Evolutionary conservation across 2,113 vertebrate species (phyloP), one percentile per base, ranked within the genome.

Genomic region (Gallinago media): DNA sequence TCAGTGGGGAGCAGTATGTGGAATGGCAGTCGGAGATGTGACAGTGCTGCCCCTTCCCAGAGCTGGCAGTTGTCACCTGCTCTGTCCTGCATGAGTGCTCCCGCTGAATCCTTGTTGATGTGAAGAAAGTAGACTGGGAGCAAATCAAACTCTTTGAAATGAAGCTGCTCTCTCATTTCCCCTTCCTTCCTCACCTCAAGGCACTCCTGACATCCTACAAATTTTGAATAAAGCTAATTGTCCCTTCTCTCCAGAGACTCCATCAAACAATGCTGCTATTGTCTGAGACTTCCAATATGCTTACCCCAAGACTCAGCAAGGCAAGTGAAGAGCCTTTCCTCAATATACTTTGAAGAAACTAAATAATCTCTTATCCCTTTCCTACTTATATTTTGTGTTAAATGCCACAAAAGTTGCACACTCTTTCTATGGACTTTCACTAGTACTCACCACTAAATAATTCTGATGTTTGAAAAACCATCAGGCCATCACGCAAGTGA

Each of bases 61-160:
- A 72, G 32, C 66, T 3, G 2, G 31, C 62, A 68, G 87, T 87
- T 46, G 74, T 77, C 88, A 94, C 95, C 88, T 86, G 88, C 82
- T 67, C 63, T 90, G 82, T 93, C 68, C 88, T 95, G 90, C 68
- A 81, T 94, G 85, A 94, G 70, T 92, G 85, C 88, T 92, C 42
- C 74, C 55, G 58, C 78, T 86, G 72, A 88, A 95, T 96, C 71
- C 62, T 54, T n/a, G 27, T 19, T 83, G 79, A 93, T 73, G 65
- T 19, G 67, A 90, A 89, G 56, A 67, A 91, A 92, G 72, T 61
- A 86, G 92, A 74, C 55, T 66, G 46, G 15, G 34, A 62, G 32
- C 50, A 95, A 88, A 85, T 50, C 59, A 86, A 83, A 70, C 19
- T 74, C 56, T 85, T 63, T 55, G 72, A 94, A 86, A 86, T 49